phyloP scores from a whole-genome alignment of 1,140 invertebrate genomes.

The Cylas formicarius region DNA sequence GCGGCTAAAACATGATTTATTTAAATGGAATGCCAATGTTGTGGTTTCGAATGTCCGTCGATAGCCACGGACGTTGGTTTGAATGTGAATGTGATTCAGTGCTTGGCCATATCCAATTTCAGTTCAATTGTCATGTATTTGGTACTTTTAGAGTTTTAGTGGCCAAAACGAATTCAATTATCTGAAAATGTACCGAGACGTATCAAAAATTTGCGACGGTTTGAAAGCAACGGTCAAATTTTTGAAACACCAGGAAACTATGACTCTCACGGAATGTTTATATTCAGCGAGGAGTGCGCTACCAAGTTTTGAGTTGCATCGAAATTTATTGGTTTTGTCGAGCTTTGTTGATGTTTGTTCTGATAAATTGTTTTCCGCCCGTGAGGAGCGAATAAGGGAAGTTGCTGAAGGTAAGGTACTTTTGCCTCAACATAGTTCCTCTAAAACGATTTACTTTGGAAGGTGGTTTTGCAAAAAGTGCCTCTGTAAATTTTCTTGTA shows the following conservation, averaged over 20 bases:
- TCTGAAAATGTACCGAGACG: constrained; percentile 40
- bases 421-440: background rate
- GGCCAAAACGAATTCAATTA: constrained; percentile 26
- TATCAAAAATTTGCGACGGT: constrained; percentile 43
- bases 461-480: no score
- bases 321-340: constrained; percentile 42
- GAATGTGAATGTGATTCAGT: no score
- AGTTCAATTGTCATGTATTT: background rate
- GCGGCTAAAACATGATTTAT: no score
- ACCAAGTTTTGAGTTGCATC: constrained; percentile 46
- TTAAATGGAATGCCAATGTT: no score
- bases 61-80: no score
- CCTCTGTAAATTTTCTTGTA: no score
- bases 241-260: constrained; percentile 40
- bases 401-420: constrained; percentile 7
- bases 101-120: background rate
- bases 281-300: constrained; percentile 41
- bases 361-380: constrained; percentile 12
- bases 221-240: constrained; percentile 45
- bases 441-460: no score
- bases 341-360: constrained; percentile 19
- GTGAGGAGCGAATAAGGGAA: constrained; percentile 12
- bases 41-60: no score
- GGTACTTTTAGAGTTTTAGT: constrained; percentile 31
- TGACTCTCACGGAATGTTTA: constrained; percentile 37